These are phyloP conservation scores for Hymenochirus boettgeri DNA, from an alignment of 2,113 vertebrate genomes.

Conservation along the genomic window DNA sequence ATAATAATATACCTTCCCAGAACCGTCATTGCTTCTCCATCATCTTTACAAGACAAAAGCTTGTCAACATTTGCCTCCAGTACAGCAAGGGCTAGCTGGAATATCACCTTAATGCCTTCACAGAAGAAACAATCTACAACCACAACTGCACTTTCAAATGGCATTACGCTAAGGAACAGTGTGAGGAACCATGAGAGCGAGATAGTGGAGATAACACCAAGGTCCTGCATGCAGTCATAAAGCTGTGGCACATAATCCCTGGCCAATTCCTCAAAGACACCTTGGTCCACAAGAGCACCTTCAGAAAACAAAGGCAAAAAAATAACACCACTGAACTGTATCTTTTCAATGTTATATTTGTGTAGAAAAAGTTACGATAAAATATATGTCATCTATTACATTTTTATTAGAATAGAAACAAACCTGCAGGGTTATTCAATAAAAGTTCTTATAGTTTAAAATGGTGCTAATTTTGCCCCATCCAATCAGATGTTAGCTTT, in stretches of 20 bases:
- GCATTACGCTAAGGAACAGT: slow-evolving; percentile 96
- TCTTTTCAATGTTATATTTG: too few species aligned
- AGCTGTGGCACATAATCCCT: slow-evolving; percentile 91
- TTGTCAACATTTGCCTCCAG: slow-evolving; percentile 93
- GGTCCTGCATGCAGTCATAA: slow-evolving; percentile 97
- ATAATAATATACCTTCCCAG: slow-evolving; percentile 76
- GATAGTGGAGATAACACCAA: slow-evolving; percentile 96
- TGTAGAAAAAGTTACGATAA: too few species aligned
- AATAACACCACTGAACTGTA: neutral
- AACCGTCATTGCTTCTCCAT: slow-evolving; percentile 97
- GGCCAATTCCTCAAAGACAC: slow-evolving; percentile 93
- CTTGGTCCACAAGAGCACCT: slow-evolving; percentile 96
- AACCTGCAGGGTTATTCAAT: too few species aligned
- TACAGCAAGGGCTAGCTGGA: slow-evolving; percentile 91
- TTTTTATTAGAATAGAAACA: too few species aligned
- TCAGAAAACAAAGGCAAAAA: neutral
- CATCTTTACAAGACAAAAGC: slow-evolving; percentile 91
- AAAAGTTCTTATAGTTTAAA: too few species aligned
- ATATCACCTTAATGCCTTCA: slow-evolving; percentile 98
- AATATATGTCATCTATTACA: too few species aligned
- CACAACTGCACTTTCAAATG: slow-evolving; percentile 94
- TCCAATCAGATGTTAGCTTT: too few species aligned
- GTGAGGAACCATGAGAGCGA: slow-evolving; percentile 98
- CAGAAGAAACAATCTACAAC: slow-evolving; percentile 99
- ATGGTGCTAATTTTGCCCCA: too few species aligned